These are phyloP conservation scores for Halictus ligatus DNA, from an alignment of 2,888 invertebrate species.

Conservation along the genomic window DNA sequence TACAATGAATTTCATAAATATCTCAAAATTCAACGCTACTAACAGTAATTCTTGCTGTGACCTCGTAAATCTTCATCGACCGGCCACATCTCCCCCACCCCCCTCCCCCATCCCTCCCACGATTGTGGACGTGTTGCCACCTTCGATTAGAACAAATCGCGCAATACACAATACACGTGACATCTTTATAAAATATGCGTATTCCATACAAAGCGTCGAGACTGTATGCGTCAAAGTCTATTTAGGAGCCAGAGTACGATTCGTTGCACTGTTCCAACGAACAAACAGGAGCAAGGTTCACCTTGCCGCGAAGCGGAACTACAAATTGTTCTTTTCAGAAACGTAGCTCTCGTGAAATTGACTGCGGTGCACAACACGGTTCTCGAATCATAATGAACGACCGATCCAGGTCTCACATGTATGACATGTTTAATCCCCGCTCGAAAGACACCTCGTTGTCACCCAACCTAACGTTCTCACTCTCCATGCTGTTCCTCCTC, in stretches of 20 bases:
- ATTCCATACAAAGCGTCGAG: constrained; percentile 23
- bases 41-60: constrained; percentile 54
- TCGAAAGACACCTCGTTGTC: constrained; percentile 82
- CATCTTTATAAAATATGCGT: constrained; percentile 7
- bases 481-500: constrained; percentile 80
- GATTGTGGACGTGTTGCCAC: background rate
- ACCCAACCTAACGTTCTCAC: constrained; percentile 79
- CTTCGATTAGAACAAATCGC: constrained; percentile 22
- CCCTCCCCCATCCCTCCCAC: background rate
- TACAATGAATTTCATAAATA: constrained; percentile 69
- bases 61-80: constrained; percentile 45
- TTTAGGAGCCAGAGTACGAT: constrained; percentile 32
- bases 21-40: constrained; percentile 72
- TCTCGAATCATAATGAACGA: constrained; percentile 64
- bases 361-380: constrained; percentile 32
- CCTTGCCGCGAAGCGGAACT: constrained; percentile 6
- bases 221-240: constrained; percentile 31
- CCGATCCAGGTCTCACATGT: constrained; percentile 77
- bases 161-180: constrained; percentile 25
- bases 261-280: constrained; percentile 26
- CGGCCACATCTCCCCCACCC: constrained; percentile 22
- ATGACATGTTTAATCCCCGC: constrained; percentile 80
- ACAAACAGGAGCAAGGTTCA: constrained; percentile 8
- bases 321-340: constrained; percentile 7
- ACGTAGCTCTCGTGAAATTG: constrained; percentile 28